Evolutionary conservation across 2,797 vertebrate species (phyloP).

Genomic region (Lepus oiostolus): DNA sequence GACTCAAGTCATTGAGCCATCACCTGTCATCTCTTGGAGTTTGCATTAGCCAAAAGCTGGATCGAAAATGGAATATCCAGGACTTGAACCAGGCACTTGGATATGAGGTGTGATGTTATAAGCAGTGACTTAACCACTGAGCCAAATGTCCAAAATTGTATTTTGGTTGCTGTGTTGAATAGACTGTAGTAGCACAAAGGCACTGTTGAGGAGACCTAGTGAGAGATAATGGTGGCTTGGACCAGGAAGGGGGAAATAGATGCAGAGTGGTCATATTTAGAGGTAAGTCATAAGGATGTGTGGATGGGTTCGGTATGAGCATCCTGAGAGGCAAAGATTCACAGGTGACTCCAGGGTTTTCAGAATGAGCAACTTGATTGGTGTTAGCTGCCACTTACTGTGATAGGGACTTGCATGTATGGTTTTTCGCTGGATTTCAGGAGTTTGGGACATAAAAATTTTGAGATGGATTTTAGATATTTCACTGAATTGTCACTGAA

Average conservation of each 20-base stretch:
- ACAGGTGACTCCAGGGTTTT: conserved; percentile 12
- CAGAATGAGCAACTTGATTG: conserved; percentile 6
- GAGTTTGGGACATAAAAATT: conserved; percentile 45
- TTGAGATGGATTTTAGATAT: conserved; percentile 56
- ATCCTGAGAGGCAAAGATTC: background rate
- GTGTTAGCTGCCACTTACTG: conserved; percentile 26
- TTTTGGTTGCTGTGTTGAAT: conserved; percentile 3
- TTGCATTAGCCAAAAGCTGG: no score
- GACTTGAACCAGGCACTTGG: no score
- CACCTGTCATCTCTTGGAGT: no score
- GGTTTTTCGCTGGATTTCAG: background rate
- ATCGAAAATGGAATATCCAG: no score
- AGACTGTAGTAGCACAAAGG: background rate
- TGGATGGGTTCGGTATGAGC: background rate
- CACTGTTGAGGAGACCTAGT: background rate
- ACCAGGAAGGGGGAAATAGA: conserved; percentile 25
- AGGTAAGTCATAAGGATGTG: conserved; percentile 47
- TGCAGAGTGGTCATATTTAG: conserved; percentile 43
- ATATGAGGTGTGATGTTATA: no score
- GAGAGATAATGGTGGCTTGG: conserved; percentile 37
- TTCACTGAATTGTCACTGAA: conserved; percentile 41
- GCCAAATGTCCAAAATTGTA: background rate
- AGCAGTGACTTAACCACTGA: no score
- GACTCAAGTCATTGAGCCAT: no score
- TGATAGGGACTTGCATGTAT: conserved; percentile 9